These are phyloP conservation scores for Saguinus midas DNA, from an alignment of 2,113 vertebrate genomes.

Conservation along the genomic window DNA sequence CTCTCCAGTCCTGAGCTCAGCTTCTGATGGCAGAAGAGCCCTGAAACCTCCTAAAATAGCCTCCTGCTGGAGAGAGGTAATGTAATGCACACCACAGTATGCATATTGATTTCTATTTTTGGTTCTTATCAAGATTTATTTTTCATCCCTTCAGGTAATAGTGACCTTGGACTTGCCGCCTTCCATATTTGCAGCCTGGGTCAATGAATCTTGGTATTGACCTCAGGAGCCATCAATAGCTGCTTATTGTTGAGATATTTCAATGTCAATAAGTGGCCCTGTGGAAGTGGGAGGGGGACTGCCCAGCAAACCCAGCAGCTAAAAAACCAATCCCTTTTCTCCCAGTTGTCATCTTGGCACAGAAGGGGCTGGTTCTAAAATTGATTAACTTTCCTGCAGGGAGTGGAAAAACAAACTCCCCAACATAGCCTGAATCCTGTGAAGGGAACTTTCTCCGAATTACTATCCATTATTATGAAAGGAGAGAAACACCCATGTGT, in stretches of 20 bases:
- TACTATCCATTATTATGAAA: slow-evolving; percentile 5
- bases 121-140: slow-evolving; percentile 76
- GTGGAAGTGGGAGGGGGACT: accelerated
- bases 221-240: slow-evolving; percentile 8
- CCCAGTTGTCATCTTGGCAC: slow-evolving; percentile 49
- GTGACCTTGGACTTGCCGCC: slow-evolving; percentile 68
- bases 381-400: slow-evolving; percentile 46
- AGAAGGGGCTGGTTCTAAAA: slow-evolving; percentile 40
- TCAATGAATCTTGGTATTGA: slow-evolving; percentile 66
- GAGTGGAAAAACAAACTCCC: slow-evolving; percentile 29
- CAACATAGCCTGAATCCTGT: background rate
- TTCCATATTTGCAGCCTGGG: slow-evolving; percentile 63
- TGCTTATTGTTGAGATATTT: slow-evolving; percentile 58
- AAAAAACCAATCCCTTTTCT: slow-evolving; percentile 41
- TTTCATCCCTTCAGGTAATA: slow-evolving; percentile 70
- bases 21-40: background rate
- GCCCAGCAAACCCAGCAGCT: slow-evolving; percentile 33
- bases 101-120: slow-evolving; percentile 66
- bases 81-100: background rate
- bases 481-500: background rate
- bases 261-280: background rate
- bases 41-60: slow-evolving; percentile 56
- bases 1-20: background rate
- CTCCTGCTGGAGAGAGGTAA: slow-evolving; percentile 10
- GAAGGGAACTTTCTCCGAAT: slow-evolving; percentile 4